Base-by-base conservation (phyloP, 2,888 invertebrate species). In the Tortricodes alternella region DNA sequence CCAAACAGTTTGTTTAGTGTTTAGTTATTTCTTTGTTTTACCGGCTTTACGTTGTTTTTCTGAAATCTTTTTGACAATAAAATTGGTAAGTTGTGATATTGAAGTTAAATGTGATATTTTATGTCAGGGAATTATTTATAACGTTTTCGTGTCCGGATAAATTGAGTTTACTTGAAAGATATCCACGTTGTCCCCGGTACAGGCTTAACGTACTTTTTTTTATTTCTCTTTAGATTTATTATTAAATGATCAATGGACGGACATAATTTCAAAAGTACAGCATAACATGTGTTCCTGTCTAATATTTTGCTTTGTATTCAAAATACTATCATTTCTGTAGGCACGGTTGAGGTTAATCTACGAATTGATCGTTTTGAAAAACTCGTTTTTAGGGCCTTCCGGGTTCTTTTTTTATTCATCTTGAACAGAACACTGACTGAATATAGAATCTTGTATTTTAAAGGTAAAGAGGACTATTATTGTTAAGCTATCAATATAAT, bases 31-130 rank as follows among this genome's bases (percentile, higher is more conserved):
- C 43, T 44, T 62, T 62, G 68, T 64, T 67, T 65, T 60, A 53
- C 65, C 73, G 73, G 70, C 55, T 52, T 57, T 65, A 48, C 60
- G 58, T 67, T 68, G 66, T 65, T 67, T 72, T 64, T 46, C 59
- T n/a, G n/a, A n/a, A 51, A 39, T 46, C 58, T 62, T 64, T 58
- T 24, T 24, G 38, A 39, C 37, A 29, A 38, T 49, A 16, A 46
- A 39, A 13, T 49, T 49, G 49, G 49, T 49, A 37, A 49, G 49
- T 49, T 19, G 9, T 18, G 27, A 18, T 19, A 21, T 34, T 46
- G 18, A 29, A n/a, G 29, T 29, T n/a, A 29, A 29, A 29, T 29
- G 29, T 29, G n/a, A 29, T 29, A 29, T 29, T 29, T 29, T 5
- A 29, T 29, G 29, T 29, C 9, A 29, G 29, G 29, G 29, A 29